phyloP scores from a whole-genome alignment of 2,113 vertebrate genomes.

The Eclectus roratus region DNA sequence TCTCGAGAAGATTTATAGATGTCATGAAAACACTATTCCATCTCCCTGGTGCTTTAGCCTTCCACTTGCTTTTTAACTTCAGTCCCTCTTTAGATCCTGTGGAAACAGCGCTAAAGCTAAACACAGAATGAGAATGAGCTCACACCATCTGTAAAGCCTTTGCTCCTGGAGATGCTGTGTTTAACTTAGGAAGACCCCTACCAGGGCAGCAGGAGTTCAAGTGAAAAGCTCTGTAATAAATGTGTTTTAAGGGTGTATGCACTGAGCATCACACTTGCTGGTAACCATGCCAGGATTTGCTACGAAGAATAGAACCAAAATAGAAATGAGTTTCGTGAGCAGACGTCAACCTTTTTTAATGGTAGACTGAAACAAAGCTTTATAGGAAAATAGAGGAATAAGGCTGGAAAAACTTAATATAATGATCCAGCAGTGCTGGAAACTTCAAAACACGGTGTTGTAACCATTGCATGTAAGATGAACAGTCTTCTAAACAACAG shows the following conservation, averaged over 20 bases:
- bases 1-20: background rate
- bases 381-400: background rate
- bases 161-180: background rate
- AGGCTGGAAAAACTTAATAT: background rate
- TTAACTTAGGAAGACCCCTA: constrained; percentile 20
- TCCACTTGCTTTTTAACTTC: constrained; percentile 34
- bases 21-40: constrained; percentile 12
- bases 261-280: background rate
- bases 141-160: constrained; percentile 38
- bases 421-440: background rate
- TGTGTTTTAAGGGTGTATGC: background rate
- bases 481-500: background rate
- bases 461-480: background rate
- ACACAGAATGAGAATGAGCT: constrained; percentile 2
- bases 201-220: background rate
- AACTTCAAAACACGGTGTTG: background rate
- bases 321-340: background rate
- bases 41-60: background rate
- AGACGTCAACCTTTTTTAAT: background rate
- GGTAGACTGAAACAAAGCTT: background rate
- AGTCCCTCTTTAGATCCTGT: constrained; percentile 17
- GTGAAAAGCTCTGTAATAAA: background rate
- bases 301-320: background rate
- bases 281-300: background rate
- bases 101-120: constrained; percentile 17